A percentile compares a stretch with the other conserved stretches of the same genome.
phyloP scores from a whole-genome alignment of 2,888 invertebrate genomes.

The Hoplodrina ambigua region DNA sequence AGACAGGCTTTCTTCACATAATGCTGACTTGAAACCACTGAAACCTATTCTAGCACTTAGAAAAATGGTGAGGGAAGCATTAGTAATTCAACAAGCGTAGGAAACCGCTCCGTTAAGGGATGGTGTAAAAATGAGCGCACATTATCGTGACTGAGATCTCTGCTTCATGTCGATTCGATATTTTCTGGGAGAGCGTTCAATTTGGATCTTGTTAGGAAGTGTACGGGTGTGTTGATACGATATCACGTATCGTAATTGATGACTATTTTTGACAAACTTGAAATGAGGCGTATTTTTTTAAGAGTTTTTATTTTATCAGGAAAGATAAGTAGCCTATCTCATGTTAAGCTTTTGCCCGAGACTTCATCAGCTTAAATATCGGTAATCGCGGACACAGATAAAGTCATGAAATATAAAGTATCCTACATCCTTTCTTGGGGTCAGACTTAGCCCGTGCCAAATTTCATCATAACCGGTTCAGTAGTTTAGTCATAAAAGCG shows the following conservation, averaged over 20 bases:
- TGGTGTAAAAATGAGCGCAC: conserved; percentile 61
- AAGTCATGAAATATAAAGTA: too few relatives aligned
- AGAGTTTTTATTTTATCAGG: too few relatives aligned
- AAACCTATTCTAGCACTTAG: conserved; percentile 41
- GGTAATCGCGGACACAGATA: too few relatives aligned
- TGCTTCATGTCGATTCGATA: conserved; percentile 40
- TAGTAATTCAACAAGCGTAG: conserved; percentile 58
- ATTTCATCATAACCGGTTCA: too few relatives aligned
- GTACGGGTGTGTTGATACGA: not conserved
- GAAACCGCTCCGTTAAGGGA: conserved; percentile 52
- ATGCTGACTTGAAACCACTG: conserved; percentile 38
- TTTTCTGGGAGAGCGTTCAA: conserved; percentile 25
- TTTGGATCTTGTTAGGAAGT: conserved; percentile 30
- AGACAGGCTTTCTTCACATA: conserved; percentile 9
- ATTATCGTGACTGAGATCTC: conserved; percentile 46
- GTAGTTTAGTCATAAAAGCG: too few relatives aligned
- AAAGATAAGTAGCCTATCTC: too few relatives aligned
- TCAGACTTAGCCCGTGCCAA: too few relatives aligned
- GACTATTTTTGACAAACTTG: not conserved
- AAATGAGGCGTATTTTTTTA: too few relatives aligned
- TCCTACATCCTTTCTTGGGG: too few relatives aligned
- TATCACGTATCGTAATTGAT: not conserved
- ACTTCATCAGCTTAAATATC: too few relatives aligned
- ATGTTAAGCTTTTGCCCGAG: too few relatives aligned
- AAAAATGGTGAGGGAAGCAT: conserved; percentile 55